A percentile compares a stretch with the other conserved stretches of the same genome.
These are phyloP conservation scores for Leptoclinus maculatus DNA, from an alignment of 2,797 vertebrate species.

Conservation along the genomic window DNA sequence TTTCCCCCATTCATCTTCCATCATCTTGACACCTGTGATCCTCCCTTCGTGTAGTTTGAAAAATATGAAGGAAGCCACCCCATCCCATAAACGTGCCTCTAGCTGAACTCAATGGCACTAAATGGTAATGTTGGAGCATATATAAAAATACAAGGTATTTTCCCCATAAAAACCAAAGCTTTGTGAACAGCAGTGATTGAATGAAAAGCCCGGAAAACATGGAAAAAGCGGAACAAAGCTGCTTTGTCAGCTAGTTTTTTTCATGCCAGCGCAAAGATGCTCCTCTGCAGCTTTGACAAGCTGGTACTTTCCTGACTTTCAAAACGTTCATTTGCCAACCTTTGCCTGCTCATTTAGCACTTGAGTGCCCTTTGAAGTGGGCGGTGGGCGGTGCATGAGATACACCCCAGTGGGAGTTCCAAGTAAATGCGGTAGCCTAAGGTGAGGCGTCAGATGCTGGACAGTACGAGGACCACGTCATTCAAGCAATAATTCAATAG, in stretches of 20 bases:
- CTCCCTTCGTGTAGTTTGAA: conserved; percentile 35
- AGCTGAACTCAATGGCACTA: conserved; percentile 36
- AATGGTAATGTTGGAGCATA: conserved; percentile 44
- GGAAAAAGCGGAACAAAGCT: conserved; percentile 22
- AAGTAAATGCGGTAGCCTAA: conserved; percentile 6
- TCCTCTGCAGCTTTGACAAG: conserved; percentile 5
- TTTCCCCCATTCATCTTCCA: conserved; percentile 34
- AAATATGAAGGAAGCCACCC: conserved; percentile 53
- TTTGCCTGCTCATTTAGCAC: conserved; percentile 25
- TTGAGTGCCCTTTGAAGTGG: conserved; percentile 24
- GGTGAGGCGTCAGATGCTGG: conserved; percentile 14
- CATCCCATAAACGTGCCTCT: conserved; percentile 46
- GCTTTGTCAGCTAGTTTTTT: conserved; percentile 5
- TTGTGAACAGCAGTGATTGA: conserved; percentile 5
- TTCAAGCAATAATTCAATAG: conserved; percentile 1
- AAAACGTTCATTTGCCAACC: conserved; percentile 26
- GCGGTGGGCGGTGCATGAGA: neutral
- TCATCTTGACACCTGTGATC: conserved; percentile 49
- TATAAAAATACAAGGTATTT: conserved; percentile 30
- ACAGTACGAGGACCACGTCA: neutral
- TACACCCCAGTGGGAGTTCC: conserved; percentile 4
- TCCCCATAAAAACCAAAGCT: conserved; percentile 31
- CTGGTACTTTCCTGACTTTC: conserved; percentile 21
- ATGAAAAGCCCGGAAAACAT: conserved; percentile 21
- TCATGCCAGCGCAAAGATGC: neutral